Evolutionary conservation across 2,797 vertebrate species (phyloP), one percentile per base, ranked within the genome.

Genomic region (Lagodon rhomboides): DNA sequence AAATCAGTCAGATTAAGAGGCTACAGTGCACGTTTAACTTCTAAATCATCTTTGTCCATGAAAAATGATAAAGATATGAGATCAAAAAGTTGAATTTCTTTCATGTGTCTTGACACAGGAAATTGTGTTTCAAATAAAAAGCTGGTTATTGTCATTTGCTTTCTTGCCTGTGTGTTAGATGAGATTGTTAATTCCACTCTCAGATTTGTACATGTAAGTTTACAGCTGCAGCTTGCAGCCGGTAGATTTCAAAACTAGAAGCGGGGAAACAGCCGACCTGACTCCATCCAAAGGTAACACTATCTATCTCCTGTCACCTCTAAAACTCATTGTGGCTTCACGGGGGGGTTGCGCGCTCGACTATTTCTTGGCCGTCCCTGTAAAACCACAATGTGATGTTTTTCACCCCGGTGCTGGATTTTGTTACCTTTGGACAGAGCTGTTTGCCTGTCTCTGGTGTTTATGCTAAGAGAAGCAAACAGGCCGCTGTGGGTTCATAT

Each of bases 391-490:
- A 41, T 30, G 22, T 68, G 66, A 13, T 9, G 4, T n/a, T 25
- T 61, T 61, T 18, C 12, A 60, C 4, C 3, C 56, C 18, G n/a
- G 12, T 44, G 41, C 65, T 68, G 53, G 53, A 51, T 54, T 27
- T 44, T 56, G 41, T 68, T 30, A 9, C 34, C 10, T 25, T 59
- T 38, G n/a, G 46, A 50, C 46, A 38, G 16, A 68, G 64, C n/a
- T 53, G 2, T 23, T 54, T 41, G 10, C 5, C 34, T 53, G 30
- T 53, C 7, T 53, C 25, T n/a, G 20, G 18, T 22, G 23, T 49
- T 53, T 23, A 67, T 53, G 64, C 27, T 54, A 67, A 53, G 30
- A 30, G 38, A 51, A 16, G 22, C 17, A 44, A 55, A 68, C 34
- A 8, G 17, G 27, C 4, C 8, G 12, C 47, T 65, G 47, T 12